Evolutionary conservation across 2,113 vertebrate genomes (phyloP), one percentile per base, ranked within the genome.

Genomic region (Rhinichthys klamathensis): DNA sequence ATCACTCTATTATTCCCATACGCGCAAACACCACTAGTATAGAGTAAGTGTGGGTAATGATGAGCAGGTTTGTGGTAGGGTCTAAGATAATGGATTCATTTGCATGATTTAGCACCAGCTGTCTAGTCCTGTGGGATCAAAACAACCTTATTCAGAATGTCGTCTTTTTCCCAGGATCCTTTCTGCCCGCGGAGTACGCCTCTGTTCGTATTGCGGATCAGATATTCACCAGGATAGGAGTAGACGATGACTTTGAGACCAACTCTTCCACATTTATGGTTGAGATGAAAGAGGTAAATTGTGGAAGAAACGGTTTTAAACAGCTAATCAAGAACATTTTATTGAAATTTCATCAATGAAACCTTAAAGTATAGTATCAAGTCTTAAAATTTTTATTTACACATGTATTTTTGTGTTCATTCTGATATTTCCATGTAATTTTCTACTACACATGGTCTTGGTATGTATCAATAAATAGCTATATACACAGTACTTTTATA

Each of bases 241-340:
- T 98, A 90, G 97, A 99, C 87, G 97, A 99, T 89, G 97, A 98
- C 91, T 97, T 99, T 88, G 97, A 99, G 94, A 99, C 97, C 74
- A 99, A 96, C 91, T 96, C 96, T 70, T 99, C 98, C 73, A 98
- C 97, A 6, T 99, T 99, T 91, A 99, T 99, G 97, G 93, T 97
- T 89, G 98, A 99, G 94, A 98, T 99, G 97, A 98, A 98, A 91
- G 97, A 97, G 95, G 96, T 95, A 67, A 11, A 25, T 3, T 41
- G 21, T 38, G 51, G 21, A 60, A 60, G 18, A 35, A 56, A 35
- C 2, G 7, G 16, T 8, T 21, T 10, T 4, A 51, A 6, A 51
- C 49, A 6, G 49, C 46, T 13, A 21, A 54, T 54, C 16, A 54
- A 54, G 0, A 56, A 56, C 18, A 12, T 38, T 69, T 69, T 69